Conservation (phyloP, 37 sponge, comb jelly and placozoan genomes). For the Cliona cf. orientalis region DNA sequence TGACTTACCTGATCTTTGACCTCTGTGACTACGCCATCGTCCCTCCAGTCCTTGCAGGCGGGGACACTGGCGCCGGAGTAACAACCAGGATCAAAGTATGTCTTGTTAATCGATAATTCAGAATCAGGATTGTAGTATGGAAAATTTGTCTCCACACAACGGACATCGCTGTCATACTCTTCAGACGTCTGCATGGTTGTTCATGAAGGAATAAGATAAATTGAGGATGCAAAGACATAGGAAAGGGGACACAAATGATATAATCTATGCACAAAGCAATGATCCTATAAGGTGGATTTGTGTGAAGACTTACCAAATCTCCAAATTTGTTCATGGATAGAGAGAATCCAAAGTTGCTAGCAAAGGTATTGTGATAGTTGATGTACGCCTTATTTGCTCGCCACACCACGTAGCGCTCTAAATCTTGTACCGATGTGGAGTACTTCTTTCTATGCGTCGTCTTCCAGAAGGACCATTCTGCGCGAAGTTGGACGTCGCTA, state of each 20-base stretch:
- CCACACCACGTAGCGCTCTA: conserved; percentile 53
- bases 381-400: conserved; percentile 62
- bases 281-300: neutral
- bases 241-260: too few species aligned
- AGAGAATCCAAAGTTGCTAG: conserved; percentile 61
- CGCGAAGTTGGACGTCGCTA: conserved; percentile 2
- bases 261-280: neutral
- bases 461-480: conserved; percentile 60
- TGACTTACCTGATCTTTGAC: conserved; percentile 76
- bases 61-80: conserved; percentile 41
- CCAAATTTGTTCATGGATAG: conserved; percentile 70
- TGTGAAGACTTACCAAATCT: conserved; percentile 60
- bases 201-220: too few species aligned
- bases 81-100: conserved; percentile 2
- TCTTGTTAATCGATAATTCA: neutral
- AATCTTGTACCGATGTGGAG: conserved; percentile 29
- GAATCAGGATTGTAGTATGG: neutral
- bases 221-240: too few species aligned
- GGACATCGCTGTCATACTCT: neutral
- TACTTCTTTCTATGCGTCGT: conserved; percentile 33
- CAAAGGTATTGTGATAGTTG: conserved; percentile 62
- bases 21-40: conserved; percentile 60
- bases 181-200: conserved; percentile 14
- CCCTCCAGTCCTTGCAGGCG: conserved; percentile 74
- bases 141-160: conserved; percentile 4